Evolutionary conservation across 2,797 vertebrate genomes (phyloP), one percentile per base, ranked within the genome.

Genomic region (Pelobates cultripes): DNA sequence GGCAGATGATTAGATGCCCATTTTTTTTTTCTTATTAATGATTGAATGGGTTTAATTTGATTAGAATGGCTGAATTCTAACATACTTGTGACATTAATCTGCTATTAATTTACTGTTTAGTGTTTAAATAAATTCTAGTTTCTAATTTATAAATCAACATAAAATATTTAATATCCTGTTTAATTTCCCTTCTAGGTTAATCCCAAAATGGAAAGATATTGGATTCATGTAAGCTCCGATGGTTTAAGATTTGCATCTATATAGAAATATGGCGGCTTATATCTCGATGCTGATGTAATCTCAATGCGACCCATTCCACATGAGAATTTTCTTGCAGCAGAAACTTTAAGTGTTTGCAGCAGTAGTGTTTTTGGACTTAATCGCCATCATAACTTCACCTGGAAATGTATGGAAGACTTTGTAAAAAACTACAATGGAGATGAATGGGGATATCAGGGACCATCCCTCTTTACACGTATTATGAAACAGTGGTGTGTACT

Each of bases 391-490:
- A 7, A 51, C 40, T 80, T 80, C 4, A 53, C 61, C 0, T 10
- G 28, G 28, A 28, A 28, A 28, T 28, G 28, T 28, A 28, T 28
- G 28, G 28, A 28, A 28, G 28, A 28, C 28, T 28, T 28, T 28
- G 28, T 28, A 28, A 28, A 28, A 28, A 28, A 28, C 28, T 28
- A 28, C 28, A 60, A 15, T 3, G 78, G 78, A 43, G 71, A 9
- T 0, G 15, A 14, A 4, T 80, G 78, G 78, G 78, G 71, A 53
- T 12, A 74, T 4, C 78, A 80, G 61, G 78, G 78, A 8, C 78
- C 71, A 5, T 12, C 6, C 10, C 61, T 80, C 3, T 57, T 80
- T 3, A 80, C 43, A 4, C 61, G 71, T 1, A 28, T 80, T 42
- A 13, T 80, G 61, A 74, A 14, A 44, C 5, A 75, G 14, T 80